A percentile compares a stretch with the other conserved stretches of the same genome.
phyloP scores from a whole-genome alignment of 2,888 invertebrate genomes.

The Augochlorella aurata region DNA sequence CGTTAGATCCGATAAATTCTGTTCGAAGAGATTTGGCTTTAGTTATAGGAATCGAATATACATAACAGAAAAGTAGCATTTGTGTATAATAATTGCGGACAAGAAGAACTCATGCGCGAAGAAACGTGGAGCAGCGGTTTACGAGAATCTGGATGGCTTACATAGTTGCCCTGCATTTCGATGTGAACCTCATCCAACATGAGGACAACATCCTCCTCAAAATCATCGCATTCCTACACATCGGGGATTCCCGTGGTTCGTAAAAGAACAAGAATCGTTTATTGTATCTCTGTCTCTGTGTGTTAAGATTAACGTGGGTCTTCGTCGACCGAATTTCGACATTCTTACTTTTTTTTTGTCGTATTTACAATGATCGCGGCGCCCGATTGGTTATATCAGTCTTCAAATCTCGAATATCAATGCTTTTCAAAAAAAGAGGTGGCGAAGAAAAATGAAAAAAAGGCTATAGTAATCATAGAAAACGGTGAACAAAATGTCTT shows the following conservation, averaged over 20 bases:
- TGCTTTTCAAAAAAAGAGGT: conserved; percentile 65
- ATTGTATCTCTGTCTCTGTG: conserved; percentile 4
- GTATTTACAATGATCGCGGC: not conserved
- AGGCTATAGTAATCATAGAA: not conserved
- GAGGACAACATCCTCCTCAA: conserved; percentile 78
- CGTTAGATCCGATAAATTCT: not conserved
- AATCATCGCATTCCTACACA: conserved; percentile 79
- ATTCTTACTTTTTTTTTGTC: not conserved
- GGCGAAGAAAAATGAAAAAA: not conserved
- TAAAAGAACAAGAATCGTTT: conserved; percentile 34
- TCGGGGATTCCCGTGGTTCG: conserved; percentile 56
- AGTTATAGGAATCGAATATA: not conserved
- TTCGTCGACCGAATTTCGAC: not conserved
- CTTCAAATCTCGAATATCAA: conserved; percentile 71
- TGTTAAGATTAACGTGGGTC: not conserved
- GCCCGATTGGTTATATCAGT: conserved; percentile 5
- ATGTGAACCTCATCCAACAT: conserved; percentile 79
- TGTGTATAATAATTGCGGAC: not conserved
- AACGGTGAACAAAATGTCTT: not conserved
- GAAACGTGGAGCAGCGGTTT: conserved; percentile 46
- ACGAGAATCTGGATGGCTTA: conserved; percentile 71
- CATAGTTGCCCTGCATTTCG: conserved; percentile 79
- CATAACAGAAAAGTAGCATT: no score
- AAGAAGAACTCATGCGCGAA: conserved; percentile 52
- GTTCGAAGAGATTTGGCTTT: not conserved